Evolutionary conservation across 2,888 invertebrate genomes (phyloP).

Genomic region (Rhamphomyia laevipes): DNA sequence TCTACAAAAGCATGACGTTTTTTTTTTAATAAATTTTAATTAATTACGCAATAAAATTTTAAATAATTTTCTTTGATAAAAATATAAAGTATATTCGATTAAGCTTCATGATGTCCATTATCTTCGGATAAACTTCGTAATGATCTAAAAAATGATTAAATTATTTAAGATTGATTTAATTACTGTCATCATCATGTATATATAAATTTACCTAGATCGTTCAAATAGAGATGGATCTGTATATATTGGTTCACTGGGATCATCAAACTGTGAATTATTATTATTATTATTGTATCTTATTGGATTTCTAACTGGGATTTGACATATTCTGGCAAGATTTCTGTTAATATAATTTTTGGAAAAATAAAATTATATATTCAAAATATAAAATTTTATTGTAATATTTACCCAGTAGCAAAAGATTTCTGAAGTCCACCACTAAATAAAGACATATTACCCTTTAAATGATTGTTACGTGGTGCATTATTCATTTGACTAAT

Average conservation of each 20-base stretch:
- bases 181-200: too few species aligned
- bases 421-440: constrained; percentile 58
- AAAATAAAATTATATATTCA: constrained; percentile 4
- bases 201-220: constrained; percentile 49
- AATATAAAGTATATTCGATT: constrained; percentile 14
- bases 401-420: constrained; percentile 48
- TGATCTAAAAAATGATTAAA: constrained; percentile 23
- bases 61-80: too few species aligned
- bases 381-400: background rate
- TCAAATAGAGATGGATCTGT: constrained; percentile 86
- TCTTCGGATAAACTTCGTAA: constrained; percentile 35
- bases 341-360: constrained; percentile 17
- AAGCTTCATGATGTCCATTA: constrained; percentile 20
- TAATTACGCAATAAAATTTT: background rate
- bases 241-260: constrained; percentile 88
- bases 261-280: constrained; percentile 49
- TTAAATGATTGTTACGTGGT: constrained; percentile 23
- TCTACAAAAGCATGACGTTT: too few species aligned
- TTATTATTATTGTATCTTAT: constrained; percentile 43
- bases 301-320: constrained; percentile 39
- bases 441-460: constrained; percentile 46
- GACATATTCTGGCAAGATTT: constrained; percentile 38
- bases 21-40: background rate
- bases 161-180: background rate
- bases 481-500: constrained; percentile 31